phyloP scores from a whole-genome alignment of 2,797 vertebrate genomes.

The Eulemur albifrons region DNA sequence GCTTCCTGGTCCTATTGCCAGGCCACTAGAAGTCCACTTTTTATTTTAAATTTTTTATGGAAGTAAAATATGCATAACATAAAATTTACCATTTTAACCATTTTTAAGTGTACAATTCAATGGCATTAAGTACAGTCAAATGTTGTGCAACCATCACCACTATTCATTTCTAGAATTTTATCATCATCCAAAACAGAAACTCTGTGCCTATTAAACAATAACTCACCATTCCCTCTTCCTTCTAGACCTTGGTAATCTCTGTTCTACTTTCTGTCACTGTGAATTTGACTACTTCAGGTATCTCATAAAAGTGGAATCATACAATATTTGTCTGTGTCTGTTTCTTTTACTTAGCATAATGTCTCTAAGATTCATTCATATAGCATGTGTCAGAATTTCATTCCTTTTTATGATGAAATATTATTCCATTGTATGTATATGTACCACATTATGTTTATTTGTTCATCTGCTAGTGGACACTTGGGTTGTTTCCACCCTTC shows the following conservation, averaged over 20 bases:
- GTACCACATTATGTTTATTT: background rate
- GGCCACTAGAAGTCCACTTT: background rate
- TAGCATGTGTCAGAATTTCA: background rate
- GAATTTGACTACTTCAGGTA: background rate
- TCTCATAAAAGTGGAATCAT: background rate
- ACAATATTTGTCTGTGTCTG: background rate
- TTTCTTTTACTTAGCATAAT: background rate
- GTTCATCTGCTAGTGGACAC: background rate
- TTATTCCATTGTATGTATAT: background rate
- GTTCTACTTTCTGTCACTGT: background rate
- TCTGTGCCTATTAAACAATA: background rate
- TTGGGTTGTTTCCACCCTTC: background rate
- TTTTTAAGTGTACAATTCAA: background rate
- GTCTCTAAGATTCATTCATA: background rate
- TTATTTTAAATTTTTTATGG: background rate
- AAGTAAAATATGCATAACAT: background rate
- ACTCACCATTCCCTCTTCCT: background rate
- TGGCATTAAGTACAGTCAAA: background rate
- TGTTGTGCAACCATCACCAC: background rate
- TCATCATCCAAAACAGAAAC: background rate
- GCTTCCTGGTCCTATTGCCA: background rate
- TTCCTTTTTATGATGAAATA: background rate
- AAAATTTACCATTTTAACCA: background rate
- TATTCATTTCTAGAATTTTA: slow-evolving; percentile 2
- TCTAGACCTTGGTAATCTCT: background rate